phyloP scores from a whole-genome alignment of 2,797 vertebrate species.

The Propithecus deckenii region DNA sequence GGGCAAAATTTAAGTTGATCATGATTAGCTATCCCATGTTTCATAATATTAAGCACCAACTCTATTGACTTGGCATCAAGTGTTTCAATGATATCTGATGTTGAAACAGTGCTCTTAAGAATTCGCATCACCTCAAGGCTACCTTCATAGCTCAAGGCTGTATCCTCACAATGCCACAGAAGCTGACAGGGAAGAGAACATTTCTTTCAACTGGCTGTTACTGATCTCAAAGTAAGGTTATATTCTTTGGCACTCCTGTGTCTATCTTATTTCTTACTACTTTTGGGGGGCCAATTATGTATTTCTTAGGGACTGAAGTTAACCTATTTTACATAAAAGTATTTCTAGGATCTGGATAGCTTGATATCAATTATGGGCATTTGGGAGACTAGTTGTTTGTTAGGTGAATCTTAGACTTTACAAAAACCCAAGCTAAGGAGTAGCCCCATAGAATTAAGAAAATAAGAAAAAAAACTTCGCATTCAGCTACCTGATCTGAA shows the following conservation, averaged over 20 bases:
- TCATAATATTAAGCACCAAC: not conserved
- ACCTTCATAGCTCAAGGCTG: not conserved
- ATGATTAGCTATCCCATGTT: not conserved
- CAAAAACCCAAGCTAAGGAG: not conserved
- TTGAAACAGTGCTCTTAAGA: not conserved
- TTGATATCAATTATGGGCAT: not conserved
- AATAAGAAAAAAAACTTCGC: not conserved
- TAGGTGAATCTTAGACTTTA: not conserved
- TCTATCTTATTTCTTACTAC: not conserved
- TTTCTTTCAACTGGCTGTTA: not conserved
- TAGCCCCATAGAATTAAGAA: not conserved
- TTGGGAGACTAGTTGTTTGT: not conserved
- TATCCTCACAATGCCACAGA: not conserved
- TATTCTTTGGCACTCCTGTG: not conserved
- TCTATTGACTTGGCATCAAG: not conserved
- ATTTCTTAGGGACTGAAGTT: not conserved
- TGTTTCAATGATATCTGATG: not conserved
- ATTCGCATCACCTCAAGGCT: not conserved
- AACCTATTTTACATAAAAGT: not conserved
- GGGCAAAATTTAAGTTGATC: not conserved
- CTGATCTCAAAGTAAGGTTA: constrained; percentile 12
- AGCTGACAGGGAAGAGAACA: not conserved
- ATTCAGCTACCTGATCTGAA: not conserved
- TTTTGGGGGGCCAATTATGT: not conserved
- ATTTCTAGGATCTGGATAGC: not conserved